Conservation (phyloP, 2,113 vertebrate genomes). For the Loxodonta africana region DNA sequence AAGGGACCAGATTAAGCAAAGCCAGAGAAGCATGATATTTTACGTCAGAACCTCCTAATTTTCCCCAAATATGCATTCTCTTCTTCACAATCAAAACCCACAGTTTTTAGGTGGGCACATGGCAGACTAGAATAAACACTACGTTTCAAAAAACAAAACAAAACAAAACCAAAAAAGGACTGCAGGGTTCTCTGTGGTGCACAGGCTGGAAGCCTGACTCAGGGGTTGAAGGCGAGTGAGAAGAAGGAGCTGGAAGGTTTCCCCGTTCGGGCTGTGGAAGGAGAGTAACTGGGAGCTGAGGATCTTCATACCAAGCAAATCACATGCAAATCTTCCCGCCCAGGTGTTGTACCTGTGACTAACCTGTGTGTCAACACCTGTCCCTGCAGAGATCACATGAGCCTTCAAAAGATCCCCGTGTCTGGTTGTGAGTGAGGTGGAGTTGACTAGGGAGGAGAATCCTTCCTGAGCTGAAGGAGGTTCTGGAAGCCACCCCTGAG, state of each 20-base stretch:
- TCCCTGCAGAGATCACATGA: background rate
- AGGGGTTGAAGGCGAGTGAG: too few relatives aligned
- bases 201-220: background rate
- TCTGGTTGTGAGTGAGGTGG: background rate
- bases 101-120: background rate
- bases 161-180: background rate
- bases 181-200: background rate
- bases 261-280: background rate
- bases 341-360: background rate
- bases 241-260: background rate
- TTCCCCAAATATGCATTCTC: background rate
- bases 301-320: constrained; percentile 44
- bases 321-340: constrained; percentile 39
- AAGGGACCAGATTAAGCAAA: background rate
- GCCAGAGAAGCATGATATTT: background rate
- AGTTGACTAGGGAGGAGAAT: background rate
- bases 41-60: background rate
- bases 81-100: background rate
- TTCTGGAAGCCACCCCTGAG: background rate
- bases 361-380: background rate
- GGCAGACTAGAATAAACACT: background rate
- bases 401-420: background rate
- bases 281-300: background rate
- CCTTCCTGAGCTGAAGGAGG: background rate
- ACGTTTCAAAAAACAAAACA: background rate